Base-by-base conservation (phyloP, 2,113 vertebrate genomes). In the Corapipo altera region DNA sequence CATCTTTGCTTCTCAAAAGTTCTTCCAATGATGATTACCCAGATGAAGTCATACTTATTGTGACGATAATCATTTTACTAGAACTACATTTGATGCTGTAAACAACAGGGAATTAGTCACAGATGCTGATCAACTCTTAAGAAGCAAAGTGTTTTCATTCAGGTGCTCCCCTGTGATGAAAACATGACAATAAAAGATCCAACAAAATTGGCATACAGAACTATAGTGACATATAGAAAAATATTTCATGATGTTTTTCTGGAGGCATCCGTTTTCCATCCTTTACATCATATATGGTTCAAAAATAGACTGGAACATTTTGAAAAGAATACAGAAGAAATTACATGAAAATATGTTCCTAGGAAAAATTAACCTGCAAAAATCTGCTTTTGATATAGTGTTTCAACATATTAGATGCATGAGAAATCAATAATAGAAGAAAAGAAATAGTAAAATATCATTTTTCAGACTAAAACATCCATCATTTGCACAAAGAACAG, bases 131-230 rank as follows among this genome's bases (percentile, higher is more conserved):
- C 65, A 91, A 86, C 33, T 81, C 88, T 72, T 64, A 79, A 89
- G 77, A 80, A 89, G 35, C 44, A 73, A 86, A 74, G 43, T 82
- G 26, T 75, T 94, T 80, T 87, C 43, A 64, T 48, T 71, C 32
- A 91, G 79, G 82, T 51, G 35, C 19, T 90, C 74, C 79, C 74
- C 77, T 95, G 49, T 76, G 83, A 81, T 87, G 48, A 94, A 97
- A 90, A 39, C 23, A 2, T 49, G 52, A 76, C 32, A 61, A 58
- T 52, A 76, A 76, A 94, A 79, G 24, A 54, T 19, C 9, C 55
- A 72, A 28, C 12, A 46, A 28, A 35, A 55, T 35, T 91, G 41
- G 12, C 57, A 85, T 49, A 65, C 30, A 69, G 62, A 73, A 79
- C 30, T 3, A 30, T 70, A 76, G 39, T 59, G 84, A 49, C 19